Base-by-base conservation (phyloP, 2,888 invertebrate genomes). In the Amaurobius ferox region DNA sequence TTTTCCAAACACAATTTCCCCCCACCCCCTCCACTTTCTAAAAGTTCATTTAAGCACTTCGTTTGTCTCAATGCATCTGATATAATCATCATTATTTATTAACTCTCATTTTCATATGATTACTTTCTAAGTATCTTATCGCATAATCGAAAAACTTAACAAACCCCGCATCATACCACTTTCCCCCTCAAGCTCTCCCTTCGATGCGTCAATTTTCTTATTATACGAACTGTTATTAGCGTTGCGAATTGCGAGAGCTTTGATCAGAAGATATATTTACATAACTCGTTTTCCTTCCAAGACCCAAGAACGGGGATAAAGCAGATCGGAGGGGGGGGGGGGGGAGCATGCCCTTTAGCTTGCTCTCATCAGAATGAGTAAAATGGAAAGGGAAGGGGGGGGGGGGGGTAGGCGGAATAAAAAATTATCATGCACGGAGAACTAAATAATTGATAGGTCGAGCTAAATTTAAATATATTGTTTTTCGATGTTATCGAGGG, bases 181-280 rank as follows among this genome's bases (percentile, higher is more conserved):
- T 55, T 23, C 23, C 5, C 44, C 11, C 13, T 44, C 44, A 16
- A 44, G 16, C 16, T 16, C 44, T 2, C 6, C 3, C 55, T 23
- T n/a, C n/a, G 16, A 23, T 55, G 55, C 23, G 23, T 55, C 55
- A 55, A 55, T 55, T 55, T 55, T 23, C 55, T 55, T 55, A 55
- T 55, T 55, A 55, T 23, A 11, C 16, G 55, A 23, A 55, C 55
- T 55, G 55, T 55, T 55, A 55, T 55, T 55, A 55, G 55, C 55
- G 55, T 55, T 55, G 55, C 5, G 55, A 55, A 16, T 55, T 55
- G 55, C 55, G 55, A 55, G 23, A 16, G 55, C 55, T 23, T 23
- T 23, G 19, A 55, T 55, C 55, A 5, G 2, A 23, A 23, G 55
- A 23, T 16, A 16, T 55, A 55, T 55, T 55, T 55, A 23, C 55